These are phyloP conservation scores for Colletes gigas DNA, from an alignment of 1,140 invertebrate species.

Conservation along the genomic window DNA sequence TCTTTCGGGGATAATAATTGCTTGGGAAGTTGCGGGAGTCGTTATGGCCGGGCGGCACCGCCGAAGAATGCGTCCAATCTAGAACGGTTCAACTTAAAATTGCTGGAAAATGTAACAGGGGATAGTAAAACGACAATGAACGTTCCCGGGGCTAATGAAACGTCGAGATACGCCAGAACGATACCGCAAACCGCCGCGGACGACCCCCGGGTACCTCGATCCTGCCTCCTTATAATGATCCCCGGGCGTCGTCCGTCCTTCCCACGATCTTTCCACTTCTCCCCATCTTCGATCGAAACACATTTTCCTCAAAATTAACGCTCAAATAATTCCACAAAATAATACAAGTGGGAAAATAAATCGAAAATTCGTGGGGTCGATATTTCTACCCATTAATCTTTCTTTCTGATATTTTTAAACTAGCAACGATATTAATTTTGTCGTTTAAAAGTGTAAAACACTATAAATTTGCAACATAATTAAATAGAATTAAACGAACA, in stretches of 20 bases:
- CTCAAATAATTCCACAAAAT: too few relatives aligned
- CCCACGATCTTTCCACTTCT: too few relatives aligned
- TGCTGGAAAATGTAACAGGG: constrained; percentile 24
- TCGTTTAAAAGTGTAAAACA: too few relatives aligned
- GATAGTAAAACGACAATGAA: constrained; percentile 28
- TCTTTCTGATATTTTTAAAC: too few relatives aligned
- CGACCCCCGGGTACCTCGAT: not conserved
- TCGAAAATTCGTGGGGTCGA: too few relatives aligned
- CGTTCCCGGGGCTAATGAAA: constrained; percentile 25
- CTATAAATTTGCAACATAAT: too few relatives aligned
- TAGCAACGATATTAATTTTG: too few relatives aligned
- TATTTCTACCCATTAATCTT: too few relatives aligned
- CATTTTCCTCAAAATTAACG: too few relatives aligned
- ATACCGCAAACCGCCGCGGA: not conserved
- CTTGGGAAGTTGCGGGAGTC: not conserved
- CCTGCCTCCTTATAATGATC: not conserved
- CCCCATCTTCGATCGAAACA: too few relatives aligned
- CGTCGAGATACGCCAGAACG: constrained; percentile 17
- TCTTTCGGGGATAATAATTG: constrained; percentile 1
- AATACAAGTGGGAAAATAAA: too few relatives aligned
- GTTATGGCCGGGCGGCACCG: not conserved
- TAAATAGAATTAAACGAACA: too few relatives aligned
- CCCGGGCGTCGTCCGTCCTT: not conserved
- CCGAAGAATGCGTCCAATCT: constrained; percentile 23
- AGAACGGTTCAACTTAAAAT: constrained; percentile 22